phyloP scores from a whole-genome alignment of 2,797 vertebrate genomes.

The Antennarius maculatus region DNA sequence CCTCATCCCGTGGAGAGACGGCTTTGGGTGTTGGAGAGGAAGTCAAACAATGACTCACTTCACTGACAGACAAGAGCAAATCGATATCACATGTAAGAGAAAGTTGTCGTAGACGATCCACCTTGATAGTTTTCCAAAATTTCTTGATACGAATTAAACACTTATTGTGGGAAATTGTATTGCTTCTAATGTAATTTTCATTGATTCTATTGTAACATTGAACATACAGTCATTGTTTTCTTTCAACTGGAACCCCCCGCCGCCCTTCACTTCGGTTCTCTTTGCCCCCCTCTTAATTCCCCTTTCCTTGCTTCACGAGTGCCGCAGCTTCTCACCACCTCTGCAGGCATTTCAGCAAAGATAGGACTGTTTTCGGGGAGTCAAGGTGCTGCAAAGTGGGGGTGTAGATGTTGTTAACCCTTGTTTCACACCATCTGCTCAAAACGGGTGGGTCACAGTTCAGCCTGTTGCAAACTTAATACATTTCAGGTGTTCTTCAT shows the following conservation, averaged over 20 bases:
- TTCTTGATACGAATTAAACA: slow-evolving; percentile 20
- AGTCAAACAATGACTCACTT: slow-evolving; percentile 79
- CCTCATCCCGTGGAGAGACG: slow-evolving; percentile 60
- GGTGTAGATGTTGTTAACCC: slow-evolving; percentile 79
- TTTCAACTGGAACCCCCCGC: slow-evolving; percentile 35
- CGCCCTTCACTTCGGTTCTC: slow-evolving; percentile 1
- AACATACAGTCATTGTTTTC: slow-evolving; percentile 58
- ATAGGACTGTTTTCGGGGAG: slow-evolving; percentile 35
- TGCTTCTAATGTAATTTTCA: slow-evolving; percentile 51
- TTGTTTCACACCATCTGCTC: slow-evolving; percentile 85
- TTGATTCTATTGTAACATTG: slow-evolving; percentile 31
- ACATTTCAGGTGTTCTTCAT: slow-evolving; percentile 80
- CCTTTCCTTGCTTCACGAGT: slow-evolving; percentile 44
- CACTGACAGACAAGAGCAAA: slow-evolving; percentile 81
- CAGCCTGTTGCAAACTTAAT: slow-evolving; percentile 78
- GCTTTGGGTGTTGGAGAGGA: slow-evolving; percentile 73
- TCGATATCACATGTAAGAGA: slow-evolving; percentile 80
- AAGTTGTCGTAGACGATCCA: slow-evolving; percentile 64
- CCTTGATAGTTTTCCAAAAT: slow-evolving; percentile 64
- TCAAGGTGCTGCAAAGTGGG: slow-evolving; percentile 23
- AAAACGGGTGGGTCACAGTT: slow-evolving; percentile 79
- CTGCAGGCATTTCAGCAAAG: slow-evolving; percentile 36
- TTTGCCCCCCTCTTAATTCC: slow-evolving; percentile 34
- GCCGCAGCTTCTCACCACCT: slow-evolving; percentile 34
- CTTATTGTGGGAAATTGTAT: slow-evolving; percentile 65